phyloP scores from a whole-genome alignment of 2,888 invertebrate species.

The Rutpela maculata region DNA sequence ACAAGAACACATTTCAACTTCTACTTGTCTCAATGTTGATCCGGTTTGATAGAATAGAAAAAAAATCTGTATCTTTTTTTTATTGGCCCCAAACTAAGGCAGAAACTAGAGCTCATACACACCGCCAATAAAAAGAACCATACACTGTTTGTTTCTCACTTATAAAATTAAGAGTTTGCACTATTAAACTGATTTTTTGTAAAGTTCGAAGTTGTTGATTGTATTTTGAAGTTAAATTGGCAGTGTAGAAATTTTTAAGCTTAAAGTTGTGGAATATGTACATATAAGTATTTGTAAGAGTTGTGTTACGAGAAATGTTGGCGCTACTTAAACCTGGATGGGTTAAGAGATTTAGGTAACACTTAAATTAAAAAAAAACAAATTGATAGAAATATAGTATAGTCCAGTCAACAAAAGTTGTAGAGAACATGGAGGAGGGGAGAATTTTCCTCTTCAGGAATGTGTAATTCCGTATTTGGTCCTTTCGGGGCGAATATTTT shows the following conservation, averaged over 20 bases:
- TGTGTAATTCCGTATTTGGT: too few species aligned
- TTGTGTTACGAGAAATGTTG: not conserved
- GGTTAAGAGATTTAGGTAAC: not conserved
- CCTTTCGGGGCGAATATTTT: too few species aligned
- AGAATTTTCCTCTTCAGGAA: too few species aligned
- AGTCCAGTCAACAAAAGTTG: too few species aligned
- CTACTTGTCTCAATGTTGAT: conserved; percentile 23
- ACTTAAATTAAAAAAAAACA: too few species aligned
- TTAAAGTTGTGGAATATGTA: conserved; percentile 13
- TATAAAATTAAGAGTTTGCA: conserved; percentile 24
- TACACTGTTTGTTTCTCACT: conserved; percentile 23
- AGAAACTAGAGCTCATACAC: conserved; percentile 34
- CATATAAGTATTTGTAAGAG: conserved; percentile 10
- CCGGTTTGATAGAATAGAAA: conserved; percentile 18
- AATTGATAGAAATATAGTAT: too few species aligned
- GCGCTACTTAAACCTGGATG: not conserved
- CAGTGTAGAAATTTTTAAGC: conserved; percentile 16
- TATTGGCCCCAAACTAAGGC: conserved; percentile 22
- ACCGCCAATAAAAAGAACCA: not conserved
- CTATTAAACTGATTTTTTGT: conserved; percentile 28
- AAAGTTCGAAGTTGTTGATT: conserved; percentile 25
- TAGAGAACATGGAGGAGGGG: too few species aligned
- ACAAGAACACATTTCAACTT: conserved; percentile 18
- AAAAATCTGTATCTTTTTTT: conserved; percentile 8
- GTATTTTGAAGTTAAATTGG: conserved; percentile 19